Evolutionary conservation across 1,140 invertebrate genomes (phyloP).

Genomic region (Euura saliciscinereae): DNA sequence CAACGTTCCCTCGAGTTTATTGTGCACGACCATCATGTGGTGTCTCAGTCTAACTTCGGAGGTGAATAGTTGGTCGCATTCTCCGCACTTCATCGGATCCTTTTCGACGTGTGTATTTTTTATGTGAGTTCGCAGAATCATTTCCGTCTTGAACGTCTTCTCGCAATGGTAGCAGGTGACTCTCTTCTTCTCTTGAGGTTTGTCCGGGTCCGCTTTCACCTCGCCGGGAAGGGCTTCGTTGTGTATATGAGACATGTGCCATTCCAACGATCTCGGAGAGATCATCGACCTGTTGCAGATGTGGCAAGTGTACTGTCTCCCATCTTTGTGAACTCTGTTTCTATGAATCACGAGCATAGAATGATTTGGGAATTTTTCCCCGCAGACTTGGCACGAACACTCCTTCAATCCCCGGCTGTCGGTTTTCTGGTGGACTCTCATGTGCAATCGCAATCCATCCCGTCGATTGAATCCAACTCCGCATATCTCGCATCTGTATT

Average conservation of each 20-base stretch:
- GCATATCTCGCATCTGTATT: conserved; percentile 55
- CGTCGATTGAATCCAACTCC: conserved; percentile 58
- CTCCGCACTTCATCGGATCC: conserved; percentile 53
- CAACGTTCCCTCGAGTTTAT: conserved; percentile 53
- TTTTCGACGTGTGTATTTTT: conserved; percentile 58
- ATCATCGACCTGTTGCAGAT: conserved; percentile 60
- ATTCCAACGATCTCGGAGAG: conserved; percentile 51
- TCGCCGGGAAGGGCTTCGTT: conserved; percentile 43
- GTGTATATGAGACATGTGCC: conserved; percentile 57
- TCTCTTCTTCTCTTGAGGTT: conserved; percentile 40
- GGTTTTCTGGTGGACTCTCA: conserved; percentile 54
- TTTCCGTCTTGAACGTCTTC: conserved; percentile 58
- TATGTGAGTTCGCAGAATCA: conserved; percentile 55
- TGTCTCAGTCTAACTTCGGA: conserved; percentile 54
- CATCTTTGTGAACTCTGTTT: conserved; percentile 55
- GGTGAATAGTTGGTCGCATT: conserved; percentile 51
- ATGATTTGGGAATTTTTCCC: conserved; percentile 57
- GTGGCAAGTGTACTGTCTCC: conserved; percentile 53
- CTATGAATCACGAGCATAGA: conserved; percentile 57
- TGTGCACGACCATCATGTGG: conserved; percentile 56
- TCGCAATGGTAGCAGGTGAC: conserved; percentile 53
- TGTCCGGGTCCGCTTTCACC: conserved; percentile 32
- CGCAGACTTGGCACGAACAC: conserved; percentile 56
- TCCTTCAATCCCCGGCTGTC: conserved; percentile 55
- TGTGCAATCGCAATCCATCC: conserved; percentile 60